A percentile compares a stretch with the other conserved stretches of the same genome.
Evolutionary conservation across 2,113 vertebrate genomes (phyloP).

Genomic region (Melanotaenia duboulayi): DNA sequence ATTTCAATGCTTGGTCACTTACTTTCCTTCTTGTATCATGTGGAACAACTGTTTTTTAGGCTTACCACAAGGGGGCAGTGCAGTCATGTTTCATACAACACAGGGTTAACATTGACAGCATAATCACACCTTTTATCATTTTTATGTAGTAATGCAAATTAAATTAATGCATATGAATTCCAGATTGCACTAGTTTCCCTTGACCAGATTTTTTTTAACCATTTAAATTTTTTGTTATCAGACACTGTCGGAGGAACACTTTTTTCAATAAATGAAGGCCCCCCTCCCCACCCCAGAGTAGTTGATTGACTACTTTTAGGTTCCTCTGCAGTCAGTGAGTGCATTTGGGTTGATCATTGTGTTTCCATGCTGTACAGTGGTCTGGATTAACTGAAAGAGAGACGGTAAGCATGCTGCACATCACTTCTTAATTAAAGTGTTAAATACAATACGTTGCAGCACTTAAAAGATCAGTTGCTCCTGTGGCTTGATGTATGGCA

Average conservation of each 20-base stretch:
- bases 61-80: conserved; percentile 70
- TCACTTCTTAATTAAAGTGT: conserved; percentile 39
- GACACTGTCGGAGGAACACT: conserved; percentile 4
- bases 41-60: background rate
- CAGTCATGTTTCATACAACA: background rate
- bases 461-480: conserved; percentile 47
- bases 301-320: conserved; percentile 24
- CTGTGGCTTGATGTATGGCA: conserved; percentile 50
- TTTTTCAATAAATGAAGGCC: conserved; percentile 2
- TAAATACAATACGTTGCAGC: conserved; percentile 28
- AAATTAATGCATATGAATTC: conserved; percentile 18
- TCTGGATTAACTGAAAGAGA: conserved; percentile 20
- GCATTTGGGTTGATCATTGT: conserved; percentile 5
- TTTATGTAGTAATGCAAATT: conserved; percentile 19
- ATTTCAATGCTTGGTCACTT: background rate
- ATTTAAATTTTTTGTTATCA: conserved; percentile 1
- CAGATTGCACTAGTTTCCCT: background rate
- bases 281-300: background rate
- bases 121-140: background rate
- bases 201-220: background rate
- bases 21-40: background rate
- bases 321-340: conserved; percentile 20
- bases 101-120: background rate
- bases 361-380: background rate
- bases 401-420: conserved; percentile 1